Conservation (phyloP, 2,888 invertebrate genomes). For the Syrphus vitripennis region DNA sequence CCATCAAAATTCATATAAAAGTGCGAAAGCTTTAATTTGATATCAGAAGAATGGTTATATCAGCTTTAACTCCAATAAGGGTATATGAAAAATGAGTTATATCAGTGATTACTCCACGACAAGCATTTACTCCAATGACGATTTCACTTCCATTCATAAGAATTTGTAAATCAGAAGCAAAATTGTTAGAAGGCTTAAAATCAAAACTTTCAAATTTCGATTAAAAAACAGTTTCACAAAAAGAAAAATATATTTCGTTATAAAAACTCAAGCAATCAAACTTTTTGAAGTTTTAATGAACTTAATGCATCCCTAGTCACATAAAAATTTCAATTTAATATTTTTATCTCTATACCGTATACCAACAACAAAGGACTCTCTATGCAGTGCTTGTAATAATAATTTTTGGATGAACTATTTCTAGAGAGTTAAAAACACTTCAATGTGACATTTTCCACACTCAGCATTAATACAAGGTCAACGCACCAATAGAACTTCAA, state of each 20-base stretch:
- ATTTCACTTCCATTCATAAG: no score
- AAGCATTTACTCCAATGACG: no score
- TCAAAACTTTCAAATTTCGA: no score
- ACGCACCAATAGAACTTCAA: conserved; percentile 32
- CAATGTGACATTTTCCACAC: conserved; percentile 35
- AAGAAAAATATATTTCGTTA: background rate
- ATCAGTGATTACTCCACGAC: no score
- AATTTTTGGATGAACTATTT: conserved; percentile 45
- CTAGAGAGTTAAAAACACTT: conserved; percentile 19
- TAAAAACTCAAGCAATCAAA: background rate
- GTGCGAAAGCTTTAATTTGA: no score
- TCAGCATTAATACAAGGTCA: conserved; percentile 51
- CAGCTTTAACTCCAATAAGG: no score
- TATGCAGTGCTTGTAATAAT: background rate
- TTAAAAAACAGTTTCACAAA: background rate
- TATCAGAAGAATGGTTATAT: no score
- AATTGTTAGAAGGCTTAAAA: no score
- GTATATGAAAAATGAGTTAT: no score
- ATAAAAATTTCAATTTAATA: background rate
- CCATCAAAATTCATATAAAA: no score
- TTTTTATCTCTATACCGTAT: no score
- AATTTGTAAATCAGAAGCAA: no score
- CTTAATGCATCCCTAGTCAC: background rate
- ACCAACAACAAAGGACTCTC: background rate
- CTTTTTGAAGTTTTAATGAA: background rate